Evolutionary conservation across 2,888 invertebrate genomes (phyloP), one percentile per base, ranked within the genome.

Genomic region (Electrophaes corylata): DNA sequence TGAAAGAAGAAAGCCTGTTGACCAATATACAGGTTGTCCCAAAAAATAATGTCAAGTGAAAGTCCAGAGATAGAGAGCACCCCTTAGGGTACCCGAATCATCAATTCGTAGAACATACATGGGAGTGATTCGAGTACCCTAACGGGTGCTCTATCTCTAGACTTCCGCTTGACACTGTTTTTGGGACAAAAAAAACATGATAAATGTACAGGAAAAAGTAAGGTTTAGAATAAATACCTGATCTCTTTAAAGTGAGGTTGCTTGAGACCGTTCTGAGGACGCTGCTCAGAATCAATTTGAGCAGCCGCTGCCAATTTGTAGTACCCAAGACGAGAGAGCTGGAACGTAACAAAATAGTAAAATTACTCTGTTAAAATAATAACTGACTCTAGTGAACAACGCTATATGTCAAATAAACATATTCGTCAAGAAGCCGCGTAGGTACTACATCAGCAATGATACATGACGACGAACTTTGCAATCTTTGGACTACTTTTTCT

Each of bases 321-420:
- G 83, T 93, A 93, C 78, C 94, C 94, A 79, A 94, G 89, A 67
- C 94, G 92, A 91, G 94, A 93, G 69, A 94, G 90, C 94, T 94
- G 83, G 77, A 76, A 65, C 62, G 66, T 67, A 69, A 65, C 69
- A 70, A 37, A 29, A 45, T 12, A 14, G 18, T 46, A 35, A 4
- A 45, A 4, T 45, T 0, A 31, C 10, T 14, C 29, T 33, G 14
- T 8, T 12, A 10, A 14, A 0, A 23, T 11, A 1, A 49, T n/a
- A n/a, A n/a, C n/a, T n/a, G n/a, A n/a, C n/a, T n/a, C n/a, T n/a
- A n/a, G n/a, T n/a, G n/a, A n/a, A n/a, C n/a, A 26, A 39, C 39
- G 8, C 11, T 19, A 26, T 16, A n/a, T 41, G 20, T 8, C 26
- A 18, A 14, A 31, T 12, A 49, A 35, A 44, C 23, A 51, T 26